Percentiles rank a stretch among this genome's conserved stretches.
Evolutionary conservation across 1,140 invertebrate species (phyloP).

Genomic region (Drosophila pruinosa): DNA sequence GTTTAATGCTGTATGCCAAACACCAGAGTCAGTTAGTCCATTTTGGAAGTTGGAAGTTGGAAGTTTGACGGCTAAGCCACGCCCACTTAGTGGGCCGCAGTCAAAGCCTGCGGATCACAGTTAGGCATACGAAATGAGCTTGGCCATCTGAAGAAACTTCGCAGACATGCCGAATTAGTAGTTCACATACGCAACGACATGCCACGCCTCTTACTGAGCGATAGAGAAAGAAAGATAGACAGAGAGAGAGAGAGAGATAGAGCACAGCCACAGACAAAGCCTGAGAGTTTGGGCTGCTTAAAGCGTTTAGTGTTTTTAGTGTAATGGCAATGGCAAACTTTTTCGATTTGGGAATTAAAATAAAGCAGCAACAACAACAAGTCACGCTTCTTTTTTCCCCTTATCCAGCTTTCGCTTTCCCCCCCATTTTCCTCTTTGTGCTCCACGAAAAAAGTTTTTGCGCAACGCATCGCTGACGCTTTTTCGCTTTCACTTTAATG

Average conservation of each 20-base stretch:
- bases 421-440: not conserved
- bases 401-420: not conserved
- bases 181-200: slow-evolving; percentile 61
- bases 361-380: slow-evolving; percentile 48
- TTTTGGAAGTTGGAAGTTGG: not conserved
- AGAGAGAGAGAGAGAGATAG: not conserved
- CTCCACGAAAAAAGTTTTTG: slow-evolving; percentile 45
- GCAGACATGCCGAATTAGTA: slow-evolving; percentile 71
- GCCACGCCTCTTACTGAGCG: not conserved
- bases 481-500: slow-evolving; percentile 47
- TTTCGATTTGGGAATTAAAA: slow-evolving; percentile 80
- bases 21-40: slow-evolving; percentile 4
- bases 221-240: not conserved
- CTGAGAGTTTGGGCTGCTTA: slow-evolving; percentile 27
- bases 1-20: slow-evolving; percentile 50
- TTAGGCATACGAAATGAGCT: slow-evolving; percentile 54
- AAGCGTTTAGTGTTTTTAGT: slow-evolving; percentile 69
- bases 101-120: slow-evolving; percentile 13
- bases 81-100: not conserved
- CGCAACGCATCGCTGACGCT: slow-evolving; percentile 52
- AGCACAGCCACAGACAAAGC: not conserved
- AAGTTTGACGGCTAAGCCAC: not conserved
- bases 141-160: slow-evolving; percentile 48
- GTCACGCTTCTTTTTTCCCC: not conserved
- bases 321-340: slow-evolving; percentile 70